Evolutionary conservation across 2,113 vertebrate species (phyloP).

Genomic region (Charadrius vociferus): DNA sequence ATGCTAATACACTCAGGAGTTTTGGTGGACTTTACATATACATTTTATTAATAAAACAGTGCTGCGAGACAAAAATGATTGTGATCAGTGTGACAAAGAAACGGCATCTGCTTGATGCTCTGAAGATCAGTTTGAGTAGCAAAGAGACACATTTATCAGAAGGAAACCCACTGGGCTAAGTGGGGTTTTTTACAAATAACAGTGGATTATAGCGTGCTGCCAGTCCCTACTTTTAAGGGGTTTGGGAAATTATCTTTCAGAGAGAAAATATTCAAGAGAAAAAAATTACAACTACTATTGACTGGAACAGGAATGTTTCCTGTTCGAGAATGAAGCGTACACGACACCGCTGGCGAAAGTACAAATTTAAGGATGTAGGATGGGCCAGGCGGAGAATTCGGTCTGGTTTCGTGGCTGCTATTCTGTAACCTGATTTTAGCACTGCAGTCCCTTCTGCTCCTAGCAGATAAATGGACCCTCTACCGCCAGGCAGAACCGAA

Average conservation of each 20-base stretch:
- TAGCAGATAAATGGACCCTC: neutral
- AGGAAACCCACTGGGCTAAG: neutral
- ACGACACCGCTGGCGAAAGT: neutral
- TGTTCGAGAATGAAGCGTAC: neutral
- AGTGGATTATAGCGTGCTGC: neutral
- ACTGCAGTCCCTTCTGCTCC: conserved; percentile 1
- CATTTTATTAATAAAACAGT: neutral
- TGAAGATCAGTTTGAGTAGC: neutral
- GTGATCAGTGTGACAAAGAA: neutral
- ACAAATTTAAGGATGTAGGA: neutral
- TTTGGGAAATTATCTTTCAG: neutral
- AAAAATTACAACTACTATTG: neutral
- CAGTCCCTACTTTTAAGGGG: neutral
- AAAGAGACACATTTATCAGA: neutral
- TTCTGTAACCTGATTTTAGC: neutral
- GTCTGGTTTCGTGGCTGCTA: neutral
- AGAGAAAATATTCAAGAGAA: neutral
- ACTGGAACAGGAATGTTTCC: neutral
- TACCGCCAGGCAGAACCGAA: neutral
- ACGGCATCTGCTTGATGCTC: neutral
- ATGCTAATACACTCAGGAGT: neutral
- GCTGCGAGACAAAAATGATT: neutral
- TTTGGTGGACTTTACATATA: neutral
- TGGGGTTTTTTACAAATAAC: neutral
- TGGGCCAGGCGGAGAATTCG: neutral